Base-by-base conservation (phyloP, 2,888 invertebrate species). In the Scaptomyza flava region DNA sequence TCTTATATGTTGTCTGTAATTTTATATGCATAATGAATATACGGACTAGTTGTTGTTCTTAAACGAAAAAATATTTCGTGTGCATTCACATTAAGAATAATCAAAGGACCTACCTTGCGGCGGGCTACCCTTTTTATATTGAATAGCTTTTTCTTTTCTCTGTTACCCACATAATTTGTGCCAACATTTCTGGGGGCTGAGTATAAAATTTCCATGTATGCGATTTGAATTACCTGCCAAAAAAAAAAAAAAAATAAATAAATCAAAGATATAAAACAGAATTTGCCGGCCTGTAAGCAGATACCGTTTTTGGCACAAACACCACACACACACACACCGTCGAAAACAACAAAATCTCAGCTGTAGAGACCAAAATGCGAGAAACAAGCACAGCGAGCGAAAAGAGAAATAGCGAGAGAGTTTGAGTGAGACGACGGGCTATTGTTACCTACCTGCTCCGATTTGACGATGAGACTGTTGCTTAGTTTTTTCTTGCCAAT, bases 121-220 rank as follows among this genome's bases (percentile, higher is more conserved):
- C 20, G 34, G 30, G 30, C 42, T 58, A 59, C 50, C 67, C 60
- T 51, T 67, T 46, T 48, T 38, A 67, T 76, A 47, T 60, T 60
- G 43, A 67, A 31, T 51, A 47, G 41, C 41, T 1, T 17, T 41
- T 7, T n/a, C 27, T 62, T 36, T 62, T 52, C 34, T 30, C 23
- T 62, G 52, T 54, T 68, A 56, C 77, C 80, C 80, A 77, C 79
- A 79, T 80, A 60, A 73, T 68, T 73, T 71, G 41, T 61, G 33
- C 47, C 53, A 52, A n/a, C 27, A 34, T 17, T 31, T 50, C 23
- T 58, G 46, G 79, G 52, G 58, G 60, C 60, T 52, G 63, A 52
- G 77, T 81, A 81, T 86, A 81, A 52, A 62, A 87, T 87, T 87
- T 82, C 84, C 68, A 72, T 87, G 88, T 85, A 59, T 80, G 67